Conservation (phyloP, 2,888 invertebrate genomes). For the Elysia crispata region DNA sequence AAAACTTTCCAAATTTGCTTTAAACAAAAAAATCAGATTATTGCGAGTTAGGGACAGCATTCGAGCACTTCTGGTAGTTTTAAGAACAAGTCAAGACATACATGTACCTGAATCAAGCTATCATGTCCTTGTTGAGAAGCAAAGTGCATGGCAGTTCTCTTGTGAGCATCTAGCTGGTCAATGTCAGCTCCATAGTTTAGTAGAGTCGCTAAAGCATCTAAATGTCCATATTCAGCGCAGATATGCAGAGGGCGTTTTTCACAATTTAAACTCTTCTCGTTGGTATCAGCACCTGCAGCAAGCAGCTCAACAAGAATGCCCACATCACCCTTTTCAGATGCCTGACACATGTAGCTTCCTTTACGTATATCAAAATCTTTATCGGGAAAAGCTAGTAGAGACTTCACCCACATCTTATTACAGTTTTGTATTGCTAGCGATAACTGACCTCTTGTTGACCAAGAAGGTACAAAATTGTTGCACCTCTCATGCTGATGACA, state of each 20-base stretch:
- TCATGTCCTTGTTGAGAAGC: constrained; percentile 62
- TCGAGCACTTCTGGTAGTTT: too few relatives aligned
- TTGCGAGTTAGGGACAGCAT: too few relatives aligned
- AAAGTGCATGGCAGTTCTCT: constrained; percentile 69
- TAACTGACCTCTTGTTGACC: too few relatives aligned
- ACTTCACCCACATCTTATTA: too few relatives aligned
- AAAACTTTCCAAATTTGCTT: too few relatives aligned
- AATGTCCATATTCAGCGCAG: constrained; percentile 64
- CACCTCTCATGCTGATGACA: too few relatives aligned
- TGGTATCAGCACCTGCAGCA: constrained; percentile 60
- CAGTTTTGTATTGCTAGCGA: too few relatives aligned
- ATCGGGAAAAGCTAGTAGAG: neutral
- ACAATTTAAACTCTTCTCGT: constrained; percentile 63
- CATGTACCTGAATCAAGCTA: neutral
- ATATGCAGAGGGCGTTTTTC: constrained; percentile 68
- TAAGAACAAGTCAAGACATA: too few relatives aligned
- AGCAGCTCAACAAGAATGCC: constrained; percentile 63
- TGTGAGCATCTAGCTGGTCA: constrained; percentile 64
- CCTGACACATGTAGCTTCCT: constrained; percentile 60
- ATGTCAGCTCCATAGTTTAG: constrained; percentile 64
- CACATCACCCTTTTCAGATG: constrained; percentile 57
- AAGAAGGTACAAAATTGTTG: too few relatives aligned
- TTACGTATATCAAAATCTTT: constrained; percentile 59
- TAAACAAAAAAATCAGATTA: too few relatives aligned
- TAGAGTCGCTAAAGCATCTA: constrained; percentile 58